Percentiles rank a stretch among this genome's conserved stretches.
These are phyloP conservation scores for Resseliella maxima DNA, from an alignment of 2,888 invertebrate genomes.

Conservation along the genomic window DNA sequence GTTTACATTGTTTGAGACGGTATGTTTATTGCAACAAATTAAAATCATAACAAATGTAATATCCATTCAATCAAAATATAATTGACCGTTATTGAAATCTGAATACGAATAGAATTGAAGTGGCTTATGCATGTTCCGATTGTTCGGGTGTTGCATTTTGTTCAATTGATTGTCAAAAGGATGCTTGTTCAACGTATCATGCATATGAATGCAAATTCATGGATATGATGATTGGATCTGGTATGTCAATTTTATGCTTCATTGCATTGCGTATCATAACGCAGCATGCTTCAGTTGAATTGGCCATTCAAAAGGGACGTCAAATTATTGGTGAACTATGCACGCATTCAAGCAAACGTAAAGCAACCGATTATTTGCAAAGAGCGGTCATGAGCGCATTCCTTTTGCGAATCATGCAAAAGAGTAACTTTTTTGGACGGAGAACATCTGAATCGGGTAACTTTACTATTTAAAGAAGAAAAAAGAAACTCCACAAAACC, in stretches of 20 bases:
- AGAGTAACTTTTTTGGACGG: constrained; percentile 73
- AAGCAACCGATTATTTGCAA: constrained; percentile 77
- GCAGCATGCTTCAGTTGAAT: constrained; percentile 70
- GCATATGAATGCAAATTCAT: constrained; percentile 79
- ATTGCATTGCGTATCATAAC: constrained; percentile 83
- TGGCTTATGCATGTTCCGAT: constrained; percentile 77
- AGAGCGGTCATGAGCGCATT: constrained; percentile 83
- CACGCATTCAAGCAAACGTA: constrained; percentile 73
- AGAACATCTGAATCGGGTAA: constrained; percentile 65
- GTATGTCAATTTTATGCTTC: constrained; percentile 83
- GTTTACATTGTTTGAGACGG: constrained; percentile 83
- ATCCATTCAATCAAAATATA: constrained; percentile 33
- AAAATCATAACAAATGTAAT: neutral
- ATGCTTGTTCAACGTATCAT: constrained; percentile 77
- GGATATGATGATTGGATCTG: constrained; percentile 82
- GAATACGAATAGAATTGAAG: constrained; percentile 68
- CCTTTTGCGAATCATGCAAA: constrained; percentile 77
- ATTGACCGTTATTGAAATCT: constrained; percentile 64
- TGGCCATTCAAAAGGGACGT: constrained; percentile 66
- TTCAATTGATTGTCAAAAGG: constrained; percentile 73
- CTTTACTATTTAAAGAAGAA: neutral
- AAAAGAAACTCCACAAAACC: neutral
- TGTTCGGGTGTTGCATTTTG: constrained; percentile 86
- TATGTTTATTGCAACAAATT: constrained; percentile 62
- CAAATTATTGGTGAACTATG: constrained; percentile 74